phyloP scores from a whole-genome alignment of 1,140 invertebrate species.

The Drosophila mayri region DNA sequence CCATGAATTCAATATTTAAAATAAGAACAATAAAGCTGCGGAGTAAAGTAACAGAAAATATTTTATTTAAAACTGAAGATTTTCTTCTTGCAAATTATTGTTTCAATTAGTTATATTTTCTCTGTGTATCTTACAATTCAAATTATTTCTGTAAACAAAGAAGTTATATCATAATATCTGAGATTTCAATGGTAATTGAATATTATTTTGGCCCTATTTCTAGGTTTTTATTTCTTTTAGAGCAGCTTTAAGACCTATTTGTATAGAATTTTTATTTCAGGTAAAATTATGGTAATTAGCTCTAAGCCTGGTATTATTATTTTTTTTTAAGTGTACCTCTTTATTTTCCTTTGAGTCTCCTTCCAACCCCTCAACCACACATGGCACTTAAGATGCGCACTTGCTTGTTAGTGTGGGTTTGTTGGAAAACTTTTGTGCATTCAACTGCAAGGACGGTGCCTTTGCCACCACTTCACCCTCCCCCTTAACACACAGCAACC shows the following conservation, averaged over 20 bases:
- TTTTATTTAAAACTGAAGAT: neutral
- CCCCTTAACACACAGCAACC: neutral
- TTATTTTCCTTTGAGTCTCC: conserved; percentile 6
- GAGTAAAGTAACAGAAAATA: neutral
- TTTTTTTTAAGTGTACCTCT: neutral
- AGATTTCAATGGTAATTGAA: neutral
- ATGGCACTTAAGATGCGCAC: conserved; percentile 60
- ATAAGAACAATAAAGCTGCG: neutral
- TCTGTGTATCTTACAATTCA: neutral
- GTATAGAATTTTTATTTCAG: no score
- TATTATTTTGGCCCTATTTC: neutral
- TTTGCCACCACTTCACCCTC: conserved; percentile 19
- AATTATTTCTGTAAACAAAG: neutral
- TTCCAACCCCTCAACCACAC: conserved; percentile 5
- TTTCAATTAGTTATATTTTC: neutral
- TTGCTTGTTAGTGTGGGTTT: conserved; percentile 24
- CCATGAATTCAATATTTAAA: neutral
- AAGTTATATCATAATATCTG: neutral
- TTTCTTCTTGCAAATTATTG: neutral
- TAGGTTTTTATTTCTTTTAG: neutral
- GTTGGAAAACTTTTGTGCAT: conserved; percentile 66
- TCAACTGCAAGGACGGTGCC: conserved; percentile 67
- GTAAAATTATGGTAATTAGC: neutral
- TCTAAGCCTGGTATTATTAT: neutral
- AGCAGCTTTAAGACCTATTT: neutral